phyloP scores from a whole-genome alignment of 2,113 vertebrate species.

The Corythornis madagascariensis region DNA sequence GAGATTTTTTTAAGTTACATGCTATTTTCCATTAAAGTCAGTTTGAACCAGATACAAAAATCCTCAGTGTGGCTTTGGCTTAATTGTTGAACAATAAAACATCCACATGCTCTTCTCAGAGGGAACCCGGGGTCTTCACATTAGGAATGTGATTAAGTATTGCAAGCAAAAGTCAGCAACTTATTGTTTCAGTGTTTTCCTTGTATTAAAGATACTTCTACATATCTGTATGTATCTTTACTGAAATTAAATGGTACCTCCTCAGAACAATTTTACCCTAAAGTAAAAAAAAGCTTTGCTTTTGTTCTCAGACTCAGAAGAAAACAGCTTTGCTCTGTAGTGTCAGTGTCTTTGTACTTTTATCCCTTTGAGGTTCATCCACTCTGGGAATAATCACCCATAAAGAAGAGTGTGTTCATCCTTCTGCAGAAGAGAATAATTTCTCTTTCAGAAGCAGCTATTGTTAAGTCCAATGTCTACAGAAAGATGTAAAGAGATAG shows the following conservation, averaged over 20 bases:
- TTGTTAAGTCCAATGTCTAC: neutral
- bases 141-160: neutral
- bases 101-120: neutral
- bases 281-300: neutral
- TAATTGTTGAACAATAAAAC: constrained; percentile 15
- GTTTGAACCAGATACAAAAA: constrained; percentile 2
- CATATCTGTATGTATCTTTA: neutral
- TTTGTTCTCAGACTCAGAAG: neutral
- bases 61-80: neutral
- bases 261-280: neutral
- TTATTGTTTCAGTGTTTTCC: neutral
- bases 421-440: neutral
- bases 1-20: neutral
- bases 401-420: neutral
- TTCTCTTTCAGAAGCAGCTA: neutral
- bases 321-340: neutral
- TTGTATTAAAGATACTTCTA: neutral
- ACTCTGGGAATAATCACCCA: neutral
- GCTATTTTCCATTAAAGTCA: constrained; percentile 16
- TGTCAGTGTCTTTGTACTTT: neutral
- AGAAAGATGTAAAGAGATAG: neutral
- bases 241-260: neutral
- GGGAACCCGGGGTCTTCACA: neutral
- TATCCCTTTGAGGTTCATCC: neutral
- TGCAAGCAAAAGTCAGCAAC: neutral